Percentiles rank a stretch among this genome's conserved stretches.
Evolutionary conservation across 2,797 vertebrate species (phyloP).

Genomic region (Falco cherrug): DNA sequence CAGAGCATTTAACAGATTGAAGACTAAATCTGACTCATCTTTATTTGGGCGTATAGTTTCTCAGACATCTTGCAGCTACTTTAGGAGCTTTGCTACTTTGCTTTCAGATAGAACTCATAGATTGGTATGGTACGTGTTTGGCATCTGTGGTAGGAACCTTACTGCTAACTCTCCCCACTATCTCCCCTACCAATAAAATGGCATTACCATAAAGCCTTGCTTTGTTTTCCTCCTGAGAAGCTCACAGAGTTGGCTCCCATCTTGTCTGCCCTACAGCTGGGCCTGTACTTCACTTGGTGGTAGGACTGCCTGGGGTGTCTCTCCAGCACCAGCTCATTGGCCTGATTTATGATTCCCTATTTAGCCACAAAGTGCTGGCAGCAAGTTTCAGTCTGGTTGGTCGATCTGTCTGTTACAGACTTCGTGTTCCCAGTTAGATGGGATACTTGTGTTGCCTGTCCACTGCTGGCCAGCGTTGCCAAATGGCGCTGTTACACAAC

Average conservation of each 20-base stretch:
- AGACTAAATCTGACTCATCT: neutral
- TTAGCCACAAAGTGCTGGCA: neutral
- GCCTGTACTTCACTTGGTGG: neutral
- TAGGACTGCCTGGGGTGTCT: neutral
- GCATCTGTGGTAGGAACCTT: neutral
- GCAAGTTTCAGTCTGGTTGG: neutral
- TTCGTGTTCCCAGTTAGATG: neutral
- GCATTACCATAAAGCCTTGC: no score
- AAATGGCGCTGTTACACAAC: neutral
- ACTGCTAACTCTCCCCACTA: neutral
- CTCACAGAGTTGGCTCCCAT: neutral
- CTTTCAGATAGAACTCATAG: neutral
- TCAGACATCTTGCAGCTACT: neutral
- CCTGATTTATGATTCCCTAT: neutral
- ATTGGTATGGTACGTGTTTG: rapidly evolving
- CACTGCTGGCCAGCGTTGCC: neutral
- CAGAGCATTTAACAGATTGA: neutral
- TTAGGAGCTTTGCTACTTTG: neutral
- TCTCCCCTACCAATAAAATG: neutral
- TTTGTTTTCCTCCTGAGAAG: neutral
- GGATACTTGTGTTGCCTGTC: neutral
- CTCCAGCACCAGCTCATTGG: neutral
- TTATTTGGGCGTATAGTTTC: neutral
- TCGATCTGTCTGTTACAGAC: neutral
- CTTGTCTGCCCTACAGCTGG: neutral